Evolutionary conservation across 1,140 invertebrate genomes (phyloP).

Genomic region (Diachasma alloeum): DNA sequence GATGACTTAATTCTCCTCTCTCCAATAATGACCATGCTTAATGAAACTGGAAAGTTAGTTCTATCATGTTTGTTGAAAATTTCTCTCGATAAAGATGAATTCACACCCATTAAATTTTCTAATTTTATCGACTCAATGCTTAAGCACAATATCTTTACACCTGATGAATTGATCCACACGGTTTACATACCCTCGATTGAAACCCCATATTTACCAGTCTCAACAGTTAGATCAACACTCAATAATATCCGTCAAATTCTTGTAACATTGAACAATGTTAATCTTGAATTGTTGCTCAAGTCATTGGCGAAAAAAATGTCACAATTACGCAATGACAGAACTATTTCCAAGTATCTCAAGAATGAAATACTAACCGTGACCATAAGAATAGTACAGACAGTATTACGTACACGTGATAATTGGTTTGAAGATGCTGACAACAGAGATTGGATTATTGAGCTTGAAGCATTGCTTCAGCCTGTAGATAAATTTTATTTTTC

Average conservation of each 20-base stretch:
- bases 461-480: slow-evolving; percentile 42
- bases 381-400: slow-evolving; percentile 23
- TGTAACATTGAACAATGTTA: slow-evolving; percentile 12
- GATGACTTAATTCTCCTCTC: slow-evolving; percentile 42
- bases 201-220: slow-evolving; percentile 14
- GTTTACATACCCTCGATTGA: slow-evolving; percentile 47
- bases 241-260: slow-evolving; percentile 26
- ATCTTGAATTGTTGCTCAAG: slow-evolving; percentile 21
- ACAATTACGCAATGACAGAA: slow-evolving; percentile 21
- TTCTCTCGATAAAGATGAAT: slow-evolving; percentile 32
- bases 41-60: slow-evolving; percentile 32
- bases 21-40: slow-evolving; percentile 43
- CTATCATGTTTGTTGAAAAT: slow-evolving; percentile 18
- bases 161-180: slow-evolving; percentile 45
- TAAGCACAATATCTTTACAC: slow-evolving; percentile 19
- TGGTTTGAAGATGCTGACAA: background rate
- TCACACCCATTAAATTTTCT: slow-evolving; percentile 38
- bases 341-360: slow-evolving; percentile 18
- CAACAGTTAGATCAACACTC: slow-evolving; percentile 33
- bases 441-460: background rate
- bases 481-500: slow-evolving; percentile 44
- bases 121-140: slow-evolving; percentile 36
- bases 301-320: slow-evolving; percentile 37
- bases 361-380: slow-evolving; percentile 33
- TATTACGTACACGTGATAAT: slow-evolving; percentile 9